Percentiles rank a stretch among this genome's conserved stretches.
phyloP scores from a whole-genome alignment of 2,797 vertebrate genomes.

The Pristis pectinata region DNA sequence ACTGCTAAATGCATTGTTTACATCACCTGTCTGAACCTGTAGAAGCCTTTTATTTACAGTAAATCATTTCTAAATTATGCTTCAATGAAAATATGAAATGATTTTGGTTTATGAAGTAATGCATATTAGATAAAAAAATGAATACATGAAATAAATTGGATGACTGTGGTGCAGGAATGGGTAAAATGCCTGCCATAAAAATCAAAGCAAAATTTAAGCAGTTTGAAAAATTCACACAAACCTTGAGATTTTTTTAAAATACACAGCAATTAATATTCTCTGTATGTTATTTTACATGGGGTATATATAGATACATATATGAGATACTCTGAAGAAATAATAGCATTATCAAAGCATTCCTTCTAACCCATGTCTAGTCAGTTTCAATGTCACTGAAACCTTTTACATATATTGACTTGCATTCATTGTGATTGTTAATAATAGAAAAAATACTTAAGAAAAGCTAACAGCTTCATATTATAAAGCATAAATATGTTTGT shows the following conservation, averaged over 20 bases:
- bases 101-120: background rate
- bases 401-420: background rate
- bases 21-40: background rate
- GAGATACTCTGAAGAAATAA: background rate
- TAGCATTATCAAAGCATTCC: background rate
- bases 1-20: background rate
- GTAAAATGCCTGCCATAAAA: background rate
- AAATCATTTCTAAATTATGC: background rate
- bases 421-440: background rate
- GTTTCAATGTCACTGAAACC: background rate
- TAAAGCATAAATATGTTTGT: background rate
- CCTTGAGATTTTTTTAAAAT: background rate
- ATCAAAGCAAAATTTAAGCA: background rate
- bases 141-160: no score
- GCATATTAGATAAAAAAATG: background rate
- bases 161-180: background rate
- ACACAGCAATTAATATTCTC: background rate
- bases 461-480: background rate
- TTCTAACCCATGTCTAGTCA: background rate
- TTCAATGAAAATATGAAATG: background rate
- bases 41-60: background rate
- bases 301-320: no score
- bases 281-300: background rate
- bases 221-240: background rate
- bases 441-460: background rate